Percentiles rank a stretch among this genome's conserved stretches.
phyloP scores from a whole-genome alignment of 92 coral and sea anemone species.

The Umimayanthus chanpuru region DNA sequence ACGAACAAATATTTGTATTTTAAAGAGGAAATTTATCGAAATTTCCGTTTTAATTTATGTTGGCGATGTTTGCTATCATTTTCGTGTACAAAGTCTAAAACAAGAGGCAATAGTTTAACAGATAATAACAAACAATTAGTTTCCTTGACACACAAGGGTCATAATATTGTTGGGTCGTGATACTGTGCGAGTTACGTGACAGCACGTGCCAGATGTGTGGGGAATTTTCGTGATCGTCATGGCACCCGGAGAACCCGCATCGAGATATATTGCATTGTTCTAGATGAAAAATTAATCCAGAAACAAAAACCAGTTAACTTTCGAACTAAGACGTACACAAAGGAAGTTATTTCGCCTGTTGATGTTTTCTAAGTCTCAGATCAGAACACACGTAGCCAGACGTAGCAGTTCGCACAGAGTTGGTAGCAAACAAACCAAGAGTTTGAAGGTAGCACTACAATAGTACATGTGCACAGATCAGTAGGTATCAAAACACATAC shows the following conservation, averaged over 20 bases:
- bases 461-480: background rate
- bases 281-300: background rate
- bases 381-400: background rate
- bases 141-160: background rate
- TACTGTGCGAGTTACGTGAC: background rate
- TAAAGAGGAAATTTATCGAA: no score
- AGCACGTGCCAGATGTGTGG: background rate
- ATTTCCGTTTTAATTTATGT: no score
- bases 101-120: no score
- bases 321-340: background rate
- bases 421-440: background rate
- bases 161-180: no score
- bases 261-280: background rate
- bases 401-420: background rate
- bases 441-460: background rate
- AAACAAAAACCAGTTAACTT: no score
- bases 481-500: background rate
- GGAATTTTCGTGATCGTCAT: background rate
- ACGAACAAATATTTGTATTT: no score
- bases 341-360: background rate
- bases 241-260: background rate
- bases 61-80: no score
- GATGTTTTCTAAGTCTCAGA: background rate
- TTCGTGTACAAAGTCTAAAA: no score
- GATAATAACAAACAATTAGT: background rate